Evolutionary conservation across 2,888 invertebrate species (phyloP).

Genomic region (Chrysolina americana): DNA sequence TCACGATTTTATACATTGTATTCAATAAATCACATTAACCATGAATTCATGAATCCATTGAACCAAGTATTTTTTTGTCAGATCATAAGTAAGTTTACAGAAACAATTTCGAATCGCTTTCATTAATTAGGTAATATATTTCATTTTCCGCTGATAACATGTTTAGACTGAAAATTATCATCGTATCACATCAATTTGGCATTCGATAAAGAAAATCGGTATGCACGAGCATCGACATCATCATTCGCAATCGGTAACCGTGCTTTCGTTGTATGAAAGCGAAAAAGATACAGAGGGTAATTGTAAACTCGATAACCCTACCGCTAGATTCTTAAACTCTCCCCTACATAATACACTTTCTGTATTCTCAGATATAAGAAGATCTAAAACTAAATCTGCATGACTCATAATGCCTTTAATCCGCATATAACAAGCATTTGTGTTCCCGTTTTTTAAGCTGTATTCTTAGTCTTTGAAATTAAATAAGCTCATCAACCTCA

Average conservation of each 20-base stretch:
- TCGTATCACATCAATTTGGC: neutral
- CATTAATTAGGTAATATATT: no score
- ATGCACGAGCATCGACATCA: no score
- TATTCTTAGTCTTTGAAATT: conserved; percentile 64
- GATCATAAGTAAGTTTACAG: no score
- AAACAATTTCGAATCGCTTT: no score
- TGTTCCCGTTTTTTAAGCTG: conserved; percentile 61
- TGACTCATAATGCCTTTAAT: conserved; percentile 70
- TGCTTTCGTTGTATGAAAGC: neutral
- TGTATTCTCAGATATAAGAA: conserved; percentile 64
- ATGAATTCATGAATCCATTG: no score
- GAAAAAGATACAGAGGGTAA: conserved; percentile 33
- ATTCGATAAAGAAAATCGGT: neutral
- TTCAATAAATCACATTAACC: no score
- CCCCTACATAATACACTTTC: conserved; percentile 59
- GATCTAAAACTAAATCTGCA: conserved; percentile 65
- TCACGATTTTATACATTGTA: no score
- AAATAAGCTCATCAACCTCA: conserved; percentile 63
- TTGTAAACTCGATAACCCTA: conserved; percentile 62
- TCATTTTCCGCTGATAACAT: neutral
- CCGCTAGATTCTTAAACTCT: conserved; percentile 61
- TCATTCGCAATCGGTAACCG: neutral
- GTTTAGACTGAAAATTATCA: neutral
- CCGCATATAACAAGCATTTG: conserved; percentile 69
- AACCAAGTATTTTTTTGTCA: no score